phyloP scores from a whole-genome alignment of 1,140 invertebrate genomes.

The Druon quercuslanigerum region DNA sequence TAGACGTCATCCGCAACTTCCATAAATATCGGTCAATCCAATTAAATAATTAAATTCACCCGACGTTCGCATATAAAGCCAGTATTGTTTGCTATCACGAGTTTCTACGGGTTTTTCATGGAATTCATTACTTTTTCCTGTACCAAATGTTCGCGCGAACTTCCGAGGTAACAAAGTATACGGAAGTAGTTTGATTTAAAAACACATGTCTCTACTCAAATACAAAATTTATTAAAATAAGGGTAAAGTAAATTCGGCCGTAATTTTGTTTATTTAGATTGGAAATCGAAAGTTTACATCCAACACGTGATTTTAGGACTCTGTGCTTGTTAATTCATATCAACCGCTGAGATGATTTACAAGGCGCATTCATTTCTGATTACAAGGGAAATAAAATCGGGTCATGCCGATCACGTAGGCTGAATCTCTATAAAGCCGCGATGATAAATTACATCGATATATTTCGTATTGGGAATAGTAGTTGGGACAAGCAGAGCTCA shows the following conservation, averaged over 20 bases:
- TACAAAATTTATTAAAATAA: too few species aligned
- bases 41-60: constrained; percentile 62
- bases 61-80: constrained; percentile 20
- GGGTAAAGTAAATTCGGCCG: too few species aligned
- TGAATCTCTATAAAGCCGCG: constrained; percentile 8
- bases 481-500: neutral
- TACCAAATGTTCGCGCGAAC: neutral
- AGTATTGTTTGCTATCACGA: constrained; percentile 29
- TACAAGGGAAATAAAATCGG: constrained; percentile 1
- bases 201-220: too few species aligned
- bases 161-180: neutral
- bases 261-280: too few species aligned
- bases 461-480: constrained; percentile 10
- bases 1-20: neutral
- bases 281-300: too few species aligned
- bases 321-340: neutral
- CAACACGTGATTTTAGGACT: too few species aligned
- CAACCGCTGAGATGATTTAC: neutral
- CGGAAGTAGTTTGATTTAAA: too few species aligned
- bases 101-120: constrained; percentile 46
- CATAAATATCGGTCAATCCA: constrained; percentile 64
- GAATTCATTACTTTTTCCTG: constrained; percentile 17
- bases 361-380: constrained; percentile 8
- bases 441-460: constrained; percentile 18
- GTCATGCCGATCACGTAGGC: constrained; percentile 14